Base-by-base conservation (phyloP, 2,797 vertebrate genomes). In the Caiman crocodilus region DNA sequence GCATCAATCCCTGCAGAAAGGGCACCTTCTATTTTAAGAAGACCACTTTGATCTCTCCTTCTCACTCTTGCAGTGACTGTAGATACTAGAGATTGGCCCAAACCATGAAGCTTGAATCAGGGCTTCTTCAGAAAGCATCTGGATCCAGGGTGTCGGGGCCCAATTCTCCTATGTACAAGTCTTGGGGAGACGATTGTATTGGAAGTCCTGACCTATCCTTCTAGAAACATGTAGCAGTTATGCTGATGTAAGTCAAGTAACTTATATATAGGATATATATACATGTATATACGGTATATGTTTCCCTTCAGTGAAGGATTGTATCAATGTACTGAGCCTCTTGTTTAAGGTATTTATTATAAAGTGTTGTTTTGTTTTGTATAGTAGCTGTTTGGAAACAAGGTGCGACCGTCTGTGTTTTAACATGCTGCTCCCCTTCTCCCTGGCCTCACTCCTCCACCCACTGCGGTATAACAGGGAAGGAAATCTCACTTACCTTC, bases 271-370 rank as follows among this genome's bases (percentile, higher is more conserved):
- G 95, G 93, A 94, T 92, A 93, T 96, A 96, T 77, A 77, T 26
- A 60, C 10, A n/a, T 74, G 61, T 95, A 1, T 95, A 28, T 50
- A 74, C 76, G n/a, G 94, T 95, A 95, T 94, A 91, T 85, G 96
- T 98, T 98, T 98, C 97, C 98, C 98, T 99, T 99, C 98, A 98
- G 98, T 99, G 98, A 99, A 99, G 98, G 98, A 98, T 96, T 98
- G 97, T 98, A 97, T 95, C 98, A 96, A 97, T 90, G 96, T 98
- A 98, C 98, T 98, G 98, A 98, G 98, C 98, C 98, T 98, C 97
- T 97, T 98, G 97, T 98, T 97, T 97, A 98, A 98, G 97, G 97
- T 98, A 98, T 99, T 98, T 99, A 98, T 98, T 97, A 95, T 35
- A 57, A 90, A 94, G 60, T 83, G 85, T 76, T 88, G 23, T 94